Percentiles rank a stretch among this genome's conserved stretches.
phyloP scores from a whole-genome alignment of 92 coral and sea anemone species.

The Scolanthus callimorphus region DNA sequence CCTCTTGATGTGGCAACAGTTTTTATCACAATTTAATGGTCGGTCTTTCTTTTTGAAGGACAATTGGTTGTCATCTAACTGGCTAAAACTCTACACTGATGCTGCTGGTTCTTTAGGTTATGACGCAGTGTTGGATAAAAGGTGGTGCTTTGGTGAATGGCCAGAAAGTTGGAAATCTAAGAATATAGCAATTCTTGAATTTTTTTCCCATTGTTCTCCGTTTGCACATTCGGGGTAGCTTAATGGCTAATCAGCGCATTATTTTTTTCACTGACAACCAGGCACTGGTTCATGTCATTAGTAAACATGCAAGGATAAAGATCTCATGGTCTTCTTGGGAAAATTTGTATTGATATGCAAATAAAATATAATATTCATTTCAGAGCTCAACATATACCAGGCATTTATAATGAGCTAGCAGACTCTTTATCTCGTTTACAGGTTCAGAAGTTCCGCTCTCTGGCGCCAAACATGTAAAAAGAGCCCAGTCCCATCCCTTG shows the following conservation, averaged over 20 bases:
- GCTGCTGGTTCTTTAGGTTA: constrained; percentile 30
- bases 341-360: constrained; percentile 1
- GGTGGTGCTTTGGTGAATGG: constrained; percentile 44
- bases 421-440: constrained; percentile 1
- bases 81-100: constrained; percentile 14
- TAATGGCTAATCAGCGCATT: constrained; percentile 19
- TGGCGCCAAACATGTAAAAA: not conserved
- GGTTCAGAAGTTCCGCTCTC: constrained; percentile 4
- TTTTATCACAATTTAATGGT: constrained; percentile 17
- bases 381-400: constrained; percentile 17
- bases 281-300: constrained; percentile 7
- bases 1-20: constrained; percentile 27
- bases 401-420: not conserved
- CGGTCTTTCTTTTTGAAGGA: constrained; percentile 15
- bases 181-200: constrained; percentile 25
- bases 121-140: constrained; percentile 33
- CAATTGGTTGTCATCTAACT: constrained; percentile 5
- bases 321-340: not conserved
- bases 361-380: not conserved
- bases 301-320: constrained; percentile 6
- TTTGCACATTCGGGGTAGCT: constrained; percentile 8
- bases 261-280: constrained; percentile 15
- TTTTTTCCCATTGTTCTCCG: constrained; percentile 25
- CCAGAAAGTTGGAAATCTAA: constrained; percentile 17
- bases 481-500: not conserved